Conservation (phyloP, 2,797 vertebrate species). For the Antrozous pallidus region DNA sequence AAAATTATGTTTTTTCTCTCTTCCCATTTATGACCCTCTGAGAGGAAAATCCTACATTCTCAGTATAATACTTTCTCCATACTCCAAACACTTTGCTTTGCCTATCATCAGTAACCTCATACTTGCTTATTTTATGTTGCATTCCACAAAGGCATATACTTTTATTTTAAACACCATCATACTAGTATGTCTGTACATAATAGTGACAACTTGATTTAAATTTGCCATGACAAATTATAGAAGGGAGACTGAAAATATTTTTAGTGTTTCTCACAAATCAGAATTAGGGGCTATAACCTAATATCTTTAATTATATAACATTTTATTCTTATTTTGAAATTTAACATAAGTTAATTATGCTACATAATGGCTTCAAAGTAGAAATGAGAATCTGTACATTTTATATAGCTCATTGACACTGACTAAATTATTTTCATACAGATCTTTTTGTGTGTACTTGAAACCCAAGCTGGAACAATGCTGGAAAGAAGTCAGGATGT, state of each 20-base stretch:
- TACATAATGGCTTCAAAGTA: background rate
- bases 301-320: constrained; percentile 25
- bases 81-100: background rate
- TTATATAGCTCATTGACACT: constrained; percentile 1
- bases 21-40: background rate
- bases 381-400: background rate
- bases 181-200: background rate
- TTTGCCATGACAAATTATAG: background rate
- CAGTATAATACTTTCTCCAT: background rate
- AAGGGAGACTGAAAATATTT: constrained; percentile 18
- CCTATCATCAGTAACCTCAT: background rate
- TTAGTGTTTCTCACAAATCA: constrained; percentile 32
- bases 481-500: constrained; percentile 49
- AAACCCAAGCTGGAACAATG: constrained; percentile 36
- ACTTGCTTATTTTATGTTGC: background rate
- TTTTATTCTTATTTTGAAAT: constrained; percentile 48
- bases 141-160: background rate
- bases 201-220: background rate
- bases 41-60: background rate
- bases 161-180: constrained; percentile 1
- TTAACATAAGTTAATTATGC: constrained; percentile 30
- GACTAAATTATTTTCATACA: constrained; percentile 31
- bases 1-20: background rate
- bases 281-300: background rate
- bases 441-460: background rate